phyloP scores from a whole-genome alignment of 2,113 vertebrate species.

The Desmodus rotundus region DNA sequence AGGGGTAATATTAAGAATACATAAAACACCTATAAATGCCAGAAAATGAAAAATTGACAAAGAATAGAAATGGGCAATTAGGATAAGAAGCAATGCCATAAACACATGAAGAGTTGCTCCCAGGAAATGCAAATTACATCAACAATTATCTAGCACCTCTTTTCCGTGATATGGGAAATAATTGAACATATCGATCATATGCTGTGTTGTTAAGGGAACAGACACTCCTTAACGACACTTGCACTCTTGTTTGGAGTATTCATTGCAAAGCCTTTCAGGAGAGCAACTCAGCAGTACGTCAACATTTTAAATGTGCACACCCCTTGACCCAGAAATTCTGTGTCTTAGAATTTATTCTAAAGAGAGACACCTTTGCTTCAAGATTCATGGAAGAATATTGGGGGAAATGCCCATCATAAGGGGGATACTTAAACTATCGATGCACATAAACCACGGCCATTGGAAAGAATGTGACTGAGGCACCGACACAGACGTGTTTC shows the following conservation, averaged over 20 bases:
- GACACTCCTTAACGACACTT: neutral
- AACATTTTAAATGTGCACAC: neutral
- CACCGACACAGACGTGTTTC: neutral
- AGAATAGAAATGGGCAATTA: conserved; percentile 40
- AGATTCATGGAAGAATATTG: neutral
- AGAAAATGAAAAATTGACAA: neutral
- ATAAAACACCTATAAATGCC: neutral
- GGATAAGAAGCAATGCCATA: conserved; percentile 45
- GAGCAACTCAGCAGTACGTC: neutral
- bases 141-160: conserved; percentile 37
- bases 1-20: conserved; percentile 53
- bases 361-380: neutral
- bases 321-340: neutral
- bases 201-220: neutral
- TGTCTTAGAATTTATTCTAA: neutral
- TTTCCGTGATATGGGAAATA: conserved; percentile 8
- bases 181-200: conserved; percentile 46
- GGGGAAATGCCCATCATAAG: neutral
- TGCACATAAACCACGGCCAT: neutral
- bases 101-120: conserved; percentile 22
- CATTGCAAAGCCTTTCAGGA: neutral
- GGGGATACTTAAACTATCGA: neutral
- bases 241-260: neutral
- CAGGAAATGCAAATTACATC: conserved; percentile 56
- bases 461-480: neutral